Conservation (phyloP, 2,888 invertebrate genomes). For the Lomographa bimaculata region DNA sequence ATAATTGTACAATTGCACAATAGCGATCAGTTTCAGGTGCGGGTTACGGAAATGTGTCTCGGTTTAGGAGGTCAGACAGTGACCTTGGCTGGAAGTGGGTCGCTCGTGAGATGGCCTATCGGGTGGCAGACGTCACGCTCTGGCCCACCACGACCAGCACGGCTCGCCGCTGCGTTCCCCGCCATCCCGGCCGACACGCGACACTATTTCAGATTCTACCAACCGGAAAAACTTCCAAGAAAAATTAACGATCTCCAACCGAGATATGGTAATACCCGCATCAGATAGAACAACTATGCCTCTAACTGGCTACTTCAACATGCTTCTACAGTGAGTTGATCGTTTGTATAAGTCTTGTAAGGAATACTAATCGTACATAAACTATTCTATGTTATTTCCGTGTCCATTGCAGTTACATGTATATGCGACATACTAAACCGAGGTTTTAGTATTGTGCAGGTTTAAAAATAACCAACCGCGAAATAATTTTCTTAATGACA, state of each 20-base stretch:
- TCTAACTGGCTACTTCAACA: conserved; percentile 6
- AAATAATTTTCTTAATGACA: conserved; percentile 59
- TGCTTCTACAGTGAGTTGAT: neutral
- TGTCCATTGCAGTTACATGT: no score
- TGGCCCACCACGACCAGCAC: conserved; percentile 45
- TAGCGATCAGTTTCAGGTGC: conserved; percentile 45
- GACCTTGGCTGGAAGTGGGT: conserved; percentile 79
- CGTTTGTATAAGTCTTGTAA: neutral
- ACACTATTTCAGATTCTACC: conserved; percentile 6
- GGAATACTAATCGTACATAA: conserved; percentile 5
- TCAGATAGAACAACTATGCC: conserved; percentile 23
- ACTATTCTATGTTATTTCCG: conserved; percentile 6
- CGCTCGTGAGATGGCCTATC: conserved; percentile 82
- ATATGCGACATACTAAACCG: no score
- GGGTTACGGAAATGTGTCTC: conserved; percentile 57
- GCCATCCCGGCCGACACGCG: conserved; percentile 26
- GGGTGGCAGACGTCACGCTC: conserved; percentile 81
- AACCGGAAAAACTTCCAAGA: conserved; percentile 15
- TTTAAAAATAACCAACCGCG: conserved; percentile 47
- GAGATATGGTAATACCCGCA: conserved; percentile 13
- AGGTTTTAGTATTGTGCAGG: conserved; percentile 17
- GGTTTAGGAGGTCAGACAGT: conserved; percentile 76
- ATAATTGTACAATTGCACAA: conserved; percentile 36
- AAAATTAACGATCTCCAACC: conserved; percentile 8
- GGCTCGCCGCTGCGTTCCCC: conserved; percentile 20